phyloP scores from a whole-genome alignment of 2,797 vertebrate genomes.

The Scolopax rusticola region DNA sequence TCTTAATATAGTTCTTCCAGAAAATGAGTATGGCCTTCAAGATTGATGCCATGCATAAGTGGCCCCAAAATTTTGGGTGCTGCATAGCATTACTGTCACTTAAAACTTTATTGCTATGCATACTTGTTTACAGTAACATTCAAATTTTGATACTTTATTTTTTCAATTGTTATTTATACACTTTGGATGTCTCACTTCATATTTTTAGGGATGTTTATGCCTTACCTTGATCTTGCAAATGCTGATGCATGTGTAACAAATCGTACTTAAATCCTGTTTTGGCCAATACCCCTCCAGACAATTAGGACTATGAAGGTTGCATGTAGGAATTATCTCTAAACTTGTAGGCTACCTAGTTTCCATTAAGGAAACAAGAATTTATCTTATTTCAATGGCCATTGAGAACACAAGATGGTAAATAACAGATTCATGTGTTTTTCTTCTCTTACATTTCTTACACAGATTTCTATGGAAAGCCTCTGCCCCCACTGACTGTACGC shows the following conservation, averaged over 20 bases:
- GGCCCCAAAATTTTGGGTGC: neutral
- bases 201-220: neutral
- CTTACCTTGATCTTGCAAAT: neutral
- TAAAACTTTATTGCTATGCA: neutral
- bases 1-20: neutral
- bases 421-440: neutral
- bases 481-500: constrained; percentile 88
- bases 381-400: neutral
- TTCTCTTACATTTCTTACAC: constrained; percentile 6
- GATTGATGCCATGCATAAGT: neutral
- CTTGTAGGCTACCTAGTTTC: neutral
- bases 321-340: neutral
- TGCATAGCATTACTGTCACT: neutral
- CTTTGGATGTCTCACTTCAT: neutral
- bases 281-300: neutral
- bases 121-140: neutral
- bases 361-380: neutral
- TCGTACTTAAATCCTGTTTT: neutral
- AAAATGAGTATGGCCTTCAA: neutral
- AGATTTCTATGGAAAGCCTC: constrained; percentile 90
- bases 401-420: neutral
- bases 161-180: neutral
- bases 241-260: neutral
- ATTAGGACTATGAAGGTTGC: neutral
- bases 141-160: neutral